phyloP scores from a whole-genome alignment of 2,113 vertebrate species.

The Oncorhynchus gorbuscha region DNA sequence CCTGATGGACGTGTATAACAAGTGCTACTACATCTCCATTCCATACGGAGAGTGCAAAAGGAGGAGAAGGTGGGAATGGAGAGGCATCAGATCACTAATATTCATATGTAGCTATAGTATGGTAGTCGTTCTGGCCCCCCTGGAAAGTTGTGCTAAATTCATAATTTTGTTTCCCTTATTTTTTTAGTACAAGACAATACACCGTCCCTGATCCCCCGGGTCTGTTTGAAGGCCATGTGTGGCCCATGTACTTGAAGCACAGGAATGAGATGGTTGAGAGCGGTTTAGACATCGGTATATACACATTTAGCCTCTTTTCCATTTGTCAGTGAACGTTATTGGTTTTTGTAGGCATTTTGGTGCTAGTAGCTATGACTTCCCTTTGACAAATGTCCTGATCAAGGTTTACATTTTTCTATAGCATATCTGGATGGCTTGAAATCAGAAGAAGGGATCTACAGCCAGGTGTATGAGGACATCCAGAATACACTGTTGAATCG shows the following conservation, averaged over 20 bases:
- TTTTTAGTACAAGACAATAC: slow-evolving; percentile 73
- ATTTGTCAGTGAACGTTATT: background rate
- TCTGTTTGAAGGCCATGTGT: slow-evolving; percentile 81
- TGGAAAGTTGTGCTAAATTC: background rate
- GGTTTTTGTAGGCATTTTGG: background rate
- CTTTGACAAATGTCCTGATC: background rate
- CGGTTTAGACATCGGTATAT: slow-evolving; percentile 64
- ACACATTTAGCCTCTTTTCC: background rate
- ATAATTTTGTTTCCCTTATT: background rate
- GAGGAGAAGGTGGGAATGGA: slow-evolving; percentile 70
- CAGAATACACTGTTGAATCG: slow-evolving; percentile 79
- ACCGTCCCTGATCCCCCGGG: slow-evolving; percentile 80
- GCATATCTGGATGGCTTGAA: slow-evolving; percentile 75
- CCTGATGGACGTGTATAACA: slow-evolving; percentile 71
- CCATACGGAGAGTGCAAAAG: slow-evolving; percentile 80
- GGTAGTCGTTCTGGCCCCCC: background rate
- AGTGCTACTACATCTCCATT: slow-evolving; percentile 73
- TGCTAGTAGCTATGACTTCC: background rate
- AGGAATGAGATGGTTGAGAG: slow-evolving; percentile 69
- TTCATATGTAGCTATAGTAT: background rate
- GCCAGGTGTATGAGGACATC: slow-evolving; percentile 74
- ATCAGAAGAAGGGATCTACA: slow-evolving; percentile 75
- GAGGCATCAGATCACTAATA: background rate
- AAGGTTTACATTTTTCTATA: slow-evolving; percentile 40
- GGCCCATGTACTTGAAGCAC: slow-evolving; percentile 84